Evolutionary conservation across 2,113 vertebrate species (phyloP), one percentile per base, ranked within the genome.

Genomic region (Pangasianodon gigas): DNA sequence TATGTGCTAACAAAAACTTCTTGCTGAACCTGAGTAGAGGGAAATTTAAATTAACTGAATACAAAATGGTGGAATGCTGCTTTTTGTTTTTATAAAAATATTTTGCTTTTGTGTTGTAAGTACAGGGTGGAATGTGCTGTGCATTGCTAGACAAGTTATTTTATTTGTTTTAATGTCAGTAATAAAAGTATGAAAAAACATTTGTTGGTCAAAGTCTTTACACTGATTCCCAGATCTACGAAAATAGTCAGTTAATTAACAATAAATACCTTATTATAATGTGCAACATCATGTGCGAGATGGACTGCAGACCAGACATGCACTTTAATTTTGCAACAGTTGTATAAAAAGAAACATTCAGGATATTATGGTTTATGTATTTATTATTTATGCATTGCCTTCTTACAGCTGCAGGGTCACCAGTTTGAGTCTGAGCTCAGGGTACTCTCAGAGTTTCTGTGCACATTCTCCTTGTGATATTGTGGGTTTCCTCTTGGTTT

Each of bases 401-500:
- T 29, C 1, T 29, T 29, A 79, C 24, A 79, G 18, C 19, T 75
- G 18, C 71, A 75, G 18, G 71, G 19, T 75, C 9, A 3, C 21
- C 16, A 19, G 14, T 44, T 75, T 80, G 1, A 6, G 0, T 80
- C 29, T 48, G 10, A n/a, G 26, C 77, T 21, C 46, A 80, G 44
- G 24, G 44, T 79, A 29, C 75, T 77, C 9, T 79, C 24, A 79
- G 46, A 79, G 4, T 51, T 29, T 79, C 44, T 48, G 44, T 79
- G 24, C 10, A 29, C 24, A 29, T 29, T 29, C 19, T 79, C 10
- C 6, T 16, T 8, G 11, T 51, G 77, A 6, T 26, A 6, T 0
- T 80, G 77, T 80, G 46, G 77, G 77, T 80, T 80, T 51, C 77
- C 77, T 51, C 48, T 80, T 11, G 77, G 46, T 80, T 80, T 80